Evolutionary conservation across 2,113 vertebrate genomes (phyloP).

Genomic region (Gila orcuttii): DNA sequence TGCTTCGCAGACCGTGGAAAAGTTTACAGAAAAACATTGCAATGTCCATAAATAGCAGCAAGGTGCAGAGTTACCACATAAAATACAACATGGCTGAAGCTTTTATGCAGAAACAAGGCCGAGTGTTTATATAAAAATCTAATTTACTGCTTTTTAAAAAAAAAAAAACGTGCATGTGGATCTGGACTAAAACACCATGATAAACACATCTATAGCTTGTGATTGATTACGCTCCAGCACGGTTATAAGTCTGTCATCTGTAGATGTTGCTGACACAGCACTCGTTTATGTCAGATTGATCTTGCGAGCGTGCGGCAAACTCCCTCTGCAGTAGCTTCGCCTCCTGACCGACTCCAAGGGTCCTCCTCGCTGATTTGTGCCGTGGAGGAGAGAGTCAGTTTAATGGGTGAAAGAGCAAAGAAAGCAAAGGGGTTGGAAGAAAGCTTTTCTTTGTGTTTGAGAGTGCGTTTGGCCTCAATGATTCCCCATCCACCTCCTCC

Average conservation of each 20-base stretch:
- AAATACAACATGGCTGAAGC: background rate
- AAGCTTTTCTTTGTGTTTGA: constrained; percentile 55
- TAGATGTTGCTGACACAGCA: constrained; percentile 26
- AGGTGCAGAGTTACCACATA: background rate
- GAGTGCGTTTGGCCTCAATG: constrained; percentile 41
- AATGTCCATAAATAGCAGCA: constrained; percentile 16
- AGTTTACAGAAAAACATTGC: background rate
- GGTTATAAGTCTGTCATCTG: constrained; percentile 18
- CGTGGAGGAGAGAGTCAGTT: constrained; percentile 41
- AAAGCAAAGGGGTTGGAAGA: constrained; percentile 48
- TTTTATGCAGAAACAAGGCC: constrained; percentile 1
- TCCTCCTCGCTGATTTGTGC: constrained; percentile 16
- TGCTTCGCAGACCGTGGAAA: background rate
- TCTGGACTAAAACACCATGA: background rate
- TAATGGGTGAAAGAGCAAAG: constrained; percentile 54
- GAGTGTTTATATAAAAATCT: background rate
- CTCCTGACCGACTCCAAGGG: constrained; percentile 30
- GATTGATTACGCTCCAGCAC: background rate
- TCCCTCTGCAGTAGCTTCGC: background rate
- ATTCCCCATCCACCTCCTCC: constrained; percentile 39
- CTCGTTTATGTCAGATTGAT: constrained; percentile 25
- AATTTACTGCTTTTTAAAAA: background rate
- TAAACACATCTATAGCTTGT: background rate
- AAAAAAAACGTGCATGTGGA: background rate
- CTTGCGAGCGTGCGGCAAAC: constrained; percentile 6